Conservation (phyloP, 2,888 invertebrate species). For the Diaperis boleti region DNA sequence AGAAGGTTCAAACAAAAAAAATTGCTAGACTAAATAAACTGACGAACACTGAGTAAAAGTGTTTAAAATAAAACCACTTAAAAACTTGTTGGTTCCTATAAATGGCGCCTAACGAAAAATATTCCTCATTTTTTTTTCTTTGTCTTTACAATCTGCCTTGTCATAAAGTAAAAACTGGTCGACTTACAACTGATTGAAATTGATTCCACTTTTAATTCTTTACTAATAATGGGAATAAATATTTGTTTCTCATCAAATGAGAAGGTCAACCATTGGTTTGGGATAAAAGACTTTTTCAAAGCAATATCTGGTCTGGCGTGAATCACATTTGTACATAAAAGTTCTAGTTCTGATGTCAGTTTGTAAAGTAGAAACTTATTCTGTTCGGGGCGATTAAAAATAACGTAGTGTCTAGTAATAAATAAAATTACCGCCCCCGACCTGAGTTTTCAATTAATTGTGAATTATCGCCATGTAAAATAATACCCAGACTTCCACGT, state of each 20-base stretch:
- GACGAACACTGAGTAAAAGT: too few relatives aligned
- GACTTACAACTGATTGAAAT: background rate
- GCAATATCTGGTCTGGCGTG: constrained; percentile 45
- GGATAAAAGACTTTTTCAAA: constrained; percentile 32
- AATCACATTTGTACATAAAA: constrained; percentile 39
- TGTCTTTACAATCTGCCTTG: constrained; percentile 23
- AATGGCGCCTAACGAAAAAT: constrained; percentile 30
- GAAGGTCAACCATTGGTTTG: constrained; percentile 12
- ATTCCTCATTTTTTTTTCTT: constrained; percentile 28
- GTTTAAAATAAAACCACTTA: background rate
- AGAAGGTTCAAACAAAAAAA: too few relatives aligned
- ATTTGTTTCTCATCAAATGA: constrained; percentile 19
- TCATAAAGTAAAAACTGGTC: constrained; percentile 16
- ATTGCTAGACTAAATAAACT: too few relatives aligned
- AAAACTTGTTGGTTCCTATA: constrained; percentile 3
- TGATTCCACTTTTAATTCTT: constrained; percentile 7
- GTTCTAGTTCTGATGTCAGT: constrained; percentile 47
- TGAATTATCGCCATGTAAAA: constrained; percentile 43
- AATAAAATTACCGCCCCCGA: constrained; percentile 39
- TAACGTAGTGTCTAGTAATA: constrained; percentile 42
- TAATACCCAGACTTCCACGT: constrained; percentile 42
- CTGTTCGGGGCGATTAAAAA: constrained; percentile 44
- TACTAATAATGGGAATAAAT: constrained; percentile 14
- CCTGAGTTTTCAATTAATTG: constrained; percentile 43
- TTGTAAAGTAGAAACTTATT: constrained; percentile 46